Evolutionary conservation across 2,797 vertebrate species (phyloP).

Genomic region (Loris lydekkerianus): DNA sequence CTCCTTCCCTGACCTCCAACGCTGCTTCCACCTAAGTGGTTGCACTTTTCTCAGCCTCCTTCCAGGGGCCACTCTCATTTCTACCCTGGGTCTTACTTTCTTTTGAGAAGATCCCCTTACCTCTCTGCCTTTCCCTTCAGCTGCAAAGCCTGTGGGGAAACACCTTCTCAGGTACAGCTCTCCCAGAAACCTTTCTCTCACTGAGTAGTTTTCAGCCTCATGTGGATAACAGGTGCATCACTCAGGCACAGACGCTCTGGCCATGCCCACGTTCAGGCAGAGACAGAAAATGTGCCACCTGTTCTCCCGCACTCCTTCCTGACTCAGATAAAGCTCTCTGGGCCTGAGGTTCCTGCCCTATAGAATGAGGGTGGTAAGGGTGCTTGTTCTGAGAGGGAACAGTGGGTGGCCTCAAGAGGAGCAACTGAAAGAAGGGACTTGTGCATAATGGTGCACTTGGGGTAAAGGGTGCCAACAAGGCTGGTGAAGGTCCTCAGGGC

Average conservation of each 20-base stretch:
- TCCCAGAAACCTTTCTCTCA: background rate
- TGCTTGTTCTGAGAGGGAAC: no score
- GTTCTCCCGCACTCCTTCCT: background rate
- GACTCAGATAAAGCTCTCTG: background rate
- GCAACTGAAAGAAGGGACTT: background rate
- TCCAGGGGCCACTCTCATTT: background rate
- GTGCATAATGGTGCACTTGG: background rate
- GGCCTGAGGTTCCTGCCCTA: background rate
- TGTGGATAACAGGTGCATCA: fast-evolving
- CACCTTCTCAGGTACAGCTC: background rate
- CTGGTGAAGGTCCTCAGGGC: background rate
- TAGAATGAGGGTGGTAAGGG: no score
- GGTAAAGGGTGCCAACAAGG: background rate
- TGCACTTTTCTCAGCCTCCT: background rate
- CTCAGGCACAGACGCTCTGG: fast-evolving
- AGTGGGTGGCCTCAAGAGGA: background rate
- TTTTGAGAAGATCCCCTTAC: background rate
- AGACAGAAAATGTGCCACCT: background rate
- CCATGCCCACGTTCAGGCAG: background rate
- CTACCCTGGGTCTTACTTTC: background rate
- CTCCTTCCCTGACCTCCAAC: background rate
- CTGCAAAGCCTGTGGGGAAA: background rate
- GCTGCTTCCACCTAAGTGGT: background rate
- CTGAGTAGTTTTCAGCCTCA: background rate
- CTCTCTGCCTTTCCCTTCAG: background rate